Base-by-base conservation (phyloP, 2,888 invertebrate species). In the Lysandra coridon region DNA sequence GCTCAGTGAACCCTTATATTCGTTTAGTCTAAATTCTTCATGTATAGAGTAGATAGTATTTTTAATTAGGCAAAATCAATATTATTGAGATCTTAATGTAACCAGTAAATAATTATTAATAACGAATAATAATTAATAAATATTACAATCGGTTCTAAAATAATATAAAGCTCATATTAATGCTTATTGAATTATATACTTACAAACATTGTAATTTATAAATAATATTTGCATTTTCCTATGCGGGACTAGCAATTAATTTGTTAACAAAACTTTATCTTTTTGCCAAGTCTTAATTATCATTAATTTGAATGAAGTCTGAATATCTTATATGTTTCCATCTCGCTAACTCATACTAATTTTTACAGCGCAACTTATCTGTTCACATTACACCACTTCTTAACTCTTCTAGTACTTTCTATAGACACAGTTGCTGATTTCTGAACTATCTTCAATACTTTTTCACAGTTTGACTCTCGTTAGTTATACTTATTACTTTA, bases 41-140 rank as follows among this genome's bases (percentile, higher is more conserved):
- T 69, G 14, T 69, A 33, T 37, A 69, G 69, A 37, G 69, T 69
- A 37, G 33, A 69, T 69, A 69, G 64, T 64, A 64, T 64, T 37
- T 69, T 69, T 69, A 69, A 69, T 17, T 69, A 64, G 30, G 64
- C 64, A 64, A 64, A 64, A 33, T 69, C 69, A 69, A 69, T 33
- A 69, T 69, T 30, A 14, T 5, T 33, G 33, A 69, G 69, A 69
- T 14, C 69, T 69, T 33, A 69, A 12, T 5, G 30, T 64, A 64
- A 64, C 62, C 62, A 62, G 30, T 69, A 30, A 69, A 30, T 69
- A 69, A 12, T 30, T 30, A 69, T 23, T 64, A 12, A 30, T 23
- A 69, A 69, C 6, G 1, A 33, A 33, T 33, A 69, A 69, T n/a
- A n/a, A n/a, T 62, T 62, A 62, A 7, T 7, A 62, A 33, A 33